Percentiles rank a stretch among this genome's conserved stretches.
Evolutionary conservation across 2,113 vertebrate genomes (phyloP).

Genomic region (Puffinus mauretanicus): DNA sequence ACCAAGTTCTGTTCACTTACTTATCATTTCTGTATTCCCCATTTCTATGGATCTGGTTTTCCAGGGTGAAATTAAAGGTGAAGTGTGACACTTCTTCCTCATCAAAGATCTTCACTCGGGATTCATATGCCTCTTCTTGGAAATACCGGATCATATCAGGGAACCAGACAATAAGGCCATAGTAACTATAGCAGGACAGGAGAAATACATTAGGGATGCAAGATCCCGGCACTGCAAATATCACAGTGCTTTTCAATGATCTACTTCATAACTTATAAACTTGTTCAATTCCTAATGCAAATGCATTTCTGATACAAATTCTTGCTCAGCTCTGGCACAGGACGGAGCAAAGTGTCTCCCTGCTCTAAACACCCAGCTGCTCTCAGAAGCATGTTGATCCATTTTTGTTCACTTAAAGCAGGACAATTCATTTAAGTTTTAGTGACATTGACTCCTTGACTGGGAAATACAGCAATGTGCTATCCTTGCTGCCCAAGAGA

Average conservation of each 20-base stretch:
- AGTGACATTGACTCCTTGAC: not conserved
- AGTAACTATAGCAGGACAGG: constrained; percentile 79
- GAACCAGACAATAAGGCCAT: constrained; percentile 95
- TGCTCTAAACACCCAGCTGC: not conserved
- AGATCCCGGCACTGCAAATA: not conserved
- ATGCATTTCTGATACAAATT: not conserved
- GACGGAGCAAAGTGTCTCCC: not conserved
- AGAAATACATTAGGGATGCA: not conserved
- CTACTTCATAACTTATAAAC: not conserved
- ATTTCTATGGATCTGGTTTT: constrained; percentile 92
- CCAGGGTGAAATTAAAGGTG: constrained; percentile 95
- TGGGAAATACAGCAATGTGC: not conserved
- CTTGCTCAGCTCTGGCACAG: not conserved
- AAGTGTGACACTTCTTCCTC: constrained; percentile 84
- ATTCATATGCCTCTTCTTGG: constrained; percentile 90
- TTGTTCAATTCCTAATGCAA: not conserved
- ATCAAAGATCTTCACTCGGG: constrained; percentile 83
- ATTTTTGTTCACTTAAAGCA: not conserved
- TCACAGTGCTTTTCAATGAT: not conserved
- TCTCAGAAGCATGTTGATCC: not conserved
- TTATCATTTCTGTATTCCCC: constrained; percentile 89
- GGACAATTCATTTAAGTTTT: not conserved
- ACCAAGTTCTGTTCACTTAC: constrained; percentile 66
- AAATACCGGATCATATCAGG: constrained; percentile 97
- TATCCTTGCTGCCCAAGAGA: not conserved